Evolutionary conservation across 1,140 invertebrate species (phyloP), one percentile per base, ranked within the genome.

Genomic region (Drosophila nikananu): DNA sequence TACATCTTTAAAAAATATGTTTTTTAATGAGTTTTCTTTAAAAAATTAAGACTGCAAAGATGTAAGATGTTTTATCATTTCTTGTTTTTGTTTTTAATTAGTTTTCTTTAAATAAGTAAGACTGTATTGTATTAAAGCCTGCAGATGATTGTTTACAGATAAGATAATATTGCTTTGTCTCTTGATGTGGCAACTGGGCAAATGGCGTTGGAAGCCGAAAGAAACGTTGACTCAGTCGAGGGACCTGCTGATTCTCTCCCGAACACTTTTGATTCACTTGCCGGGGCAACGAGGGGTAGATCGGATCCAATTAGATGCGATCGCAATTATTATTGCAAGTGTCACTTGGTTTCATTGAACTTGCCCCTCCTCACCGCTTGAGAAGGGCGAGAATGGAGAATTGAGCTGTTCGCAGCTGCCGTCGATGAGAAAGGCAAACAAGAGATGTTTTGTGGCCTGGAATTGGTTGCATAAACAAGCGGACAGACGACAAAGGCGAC

Each of bases 381-480:
- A 21, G 66, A 73, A 41, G 39, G 60, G 12, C 21, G 30, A 64
- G 60, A 71, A 78, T 46, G 39, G 64, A 46, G 66, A 87, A 87
- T 87, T 87, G 78, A 89, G 86, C 52, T 90, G 81, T 90, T 83
- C 48, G 44, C 54, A 51, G 73, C 62, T 81, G 62, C 67, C 68
- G 78, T 59, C 77, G 83, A 89, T 81, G 52, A 39, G 52, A 74
- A 77, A 65, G 27, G 57, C 21, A 68, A 87, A 83, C 72, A 74
- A 67, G 77, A 84, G 78, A 84, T 90, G 81, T 79, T 83, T 89
- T 89, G 84, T 78, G 84, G 78, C 62, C 58, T 80, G 83, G 72
- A 77, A 86, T 86, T 89, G 80, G 64, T 89, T 86, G 83, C 84
- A 83, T 86, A 89, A 86, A 86, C 81, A 89, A 55, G 67, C 21